Conservation (phyloP, 2,888 invertebrate species). For the Mylabris sibirica region DNA sequence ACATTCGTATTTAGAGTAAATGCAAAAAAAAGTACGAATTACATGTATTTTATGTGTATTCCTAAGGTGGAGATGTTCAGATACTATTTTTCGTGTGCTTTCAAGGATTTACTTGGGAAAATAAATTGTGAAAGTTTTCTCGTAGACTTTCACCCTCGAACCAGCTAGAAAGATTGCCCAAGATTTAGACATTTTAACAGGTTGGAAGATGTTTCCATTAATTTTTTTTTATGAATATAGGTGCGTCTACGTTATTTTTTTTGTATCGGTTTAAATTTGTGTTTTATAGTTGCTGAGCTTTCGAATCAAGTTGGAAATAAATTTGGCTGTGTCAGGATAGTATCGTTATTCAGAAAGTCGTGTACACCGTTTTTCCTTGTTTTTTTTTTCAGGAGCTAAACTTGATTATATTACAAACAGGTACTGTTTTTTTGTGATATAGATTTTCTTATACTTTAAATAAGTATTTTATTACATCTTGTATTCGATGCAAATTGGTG, state of each 20-base stretch:
- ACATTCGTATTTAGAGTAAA: not conserved
- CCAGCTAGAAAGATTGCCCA: not conserved
- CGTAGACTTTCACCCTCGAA: constrained; percentile 2
- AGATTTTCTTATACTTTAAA: too few relatives aligned
- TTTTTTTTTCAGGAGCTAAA: too few relatives aligned
- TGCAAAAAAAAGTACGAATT: not conserved
- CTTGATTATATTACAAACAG: too few relatives aligned
- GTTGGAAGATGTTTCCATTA: not conserved
- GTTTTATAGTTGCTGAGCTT: too few relatives aligned
- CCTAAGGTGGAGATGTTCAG: not conserved
- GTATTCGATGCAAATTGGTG: not conserved
- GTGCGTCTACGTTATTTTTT: not conserved
- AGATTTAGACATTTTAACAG: constrained; percentile 11
- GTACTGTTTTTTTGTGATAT: not conserved
- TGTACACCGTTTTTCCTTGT: too few relatives aligned
- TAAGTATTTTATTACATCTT: not conserved
- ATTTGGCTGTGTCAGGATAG: too few relatives aligned
- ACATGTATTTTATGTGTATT: not conserved
- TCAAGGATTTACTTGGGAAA: constrained; percentile 1
- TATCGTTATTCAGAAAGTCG: too few relatives aligned
- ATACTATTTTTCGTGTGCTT: not conserved
- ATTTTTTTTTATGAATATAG: not conserved
- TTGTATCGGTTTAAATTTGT: not conserved
- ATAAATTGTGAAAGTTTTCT: constrained; percentile 11
- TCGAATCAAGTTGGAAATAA: too few relatives aligned